Base-by-base conservation (phyloP, 2,888 invertebrate species). In the Idaea straminata region DNA sequence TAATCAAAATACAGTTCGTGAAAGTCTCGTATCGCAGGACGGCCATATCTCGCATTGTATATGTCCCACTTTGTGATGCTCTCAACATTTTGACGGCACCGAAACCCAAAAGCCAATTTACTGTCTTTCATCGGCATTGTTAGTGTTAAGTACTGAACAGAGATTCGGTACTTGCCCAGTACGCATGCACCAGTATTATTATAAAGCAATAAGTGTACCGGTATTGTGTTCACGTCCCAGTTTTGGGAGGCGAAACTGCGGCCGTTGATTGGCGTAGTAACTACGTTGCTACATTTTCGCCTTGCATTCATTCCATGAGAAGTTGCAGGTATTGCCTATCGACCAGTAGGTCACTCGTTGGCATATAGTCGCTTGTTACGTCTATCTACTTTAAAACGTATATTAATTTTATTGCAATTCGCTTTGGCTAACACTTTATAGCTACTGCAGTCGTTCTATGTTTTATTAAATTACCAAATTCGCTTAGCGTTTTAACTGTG, bases 11-110 rank as follows among this genome's bases (percentile, higher is more conserved):
- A 85, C 87, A 86, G 85, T 84, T 85, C 90, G 91, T 91, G 91
- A 92, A 92, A 92, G 92, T 91, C 90, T 87, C 87, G 81, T 87
- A 89, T 87, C 87, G 81, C 88, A 89, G 89, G 91, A 89, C 89
- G 84, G 88, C 81, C 82, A 86, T 86, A 87, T 91, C 87, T 84
- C 85, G 85, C 82, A 88, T 88, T 88, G 88, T 89, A 83, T 81
- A 80, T 84, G 89, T 86, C 87, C 90, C 83, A 91, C 89, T 88
- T 89, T 73, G 81, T 77, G 78, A 75, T 82, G 80, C 84, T 88
- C 85, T 87, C 86, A 84, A 85, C 85, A 83, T 85, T 88, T 88
- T 86, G 87, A 84, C 87, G 89, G 83, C 90, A 91, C 87, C 84
- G 74, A 88, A 89, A 89, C 88, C 88, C 81, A 87, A 88, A 89